Base-by-base conservation (phyloP, 1,140 invertebrate genomes). In the Sminthurinus signatus region DNA sequence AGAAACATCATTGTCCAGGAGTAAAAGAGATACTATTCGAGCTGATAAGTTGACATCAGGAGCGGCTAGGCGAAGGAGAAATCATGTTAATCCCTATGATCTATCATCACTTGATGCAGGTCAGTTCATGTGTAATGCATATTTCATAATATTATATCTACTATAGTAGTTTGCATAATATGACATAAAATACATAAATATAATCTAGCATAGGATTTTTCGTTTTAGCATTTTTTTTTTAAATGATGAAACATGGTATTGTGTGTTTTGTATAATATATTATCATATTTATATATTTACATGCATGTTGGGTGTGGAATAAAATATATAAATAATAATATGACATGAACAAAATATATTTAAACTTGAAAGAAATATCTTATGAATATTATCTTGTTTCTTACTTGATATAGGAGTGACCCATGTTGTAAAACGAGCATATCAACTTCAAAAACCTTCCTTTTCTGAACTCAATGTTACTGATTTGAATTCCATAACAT, bases 401-500 rank as follows among this genome's bases (percentile, higher is more conserved):
- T 42, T 42, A 12, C 39, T 42, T 10, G 39, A 10, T 42, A 10
- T 25, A 48, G 50, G 50, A 28, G 8, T 28, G 14, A 52, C 14
- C 21, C 28, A 28, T 29, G 50, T 52, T 2, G 50, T 52, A 4
- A 52, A 52, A n/a, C 25, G 50, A 28, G 14, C 27, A 8, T 52
- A 19, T 23, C 50, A 52, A n/a, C 50, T 52, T 15, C 25, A 25
- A 25, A 10, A 28, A 28, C 50, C 50, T 8, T 27, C 19, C 14
- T 52, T 52, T 52, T 3, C 23, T 10, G 27, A 2, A 25, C 5
- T 28, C 3, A 52, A 52, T 52, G 25, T 64, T 5, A n/a, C 42
- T 17, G 62, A 64, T 27, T 32, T 64, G 21, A 56, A 46, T 44
- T 21, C 28, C 28, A 54, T 64, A 10, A 14, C 4, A 10, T 17